Evolutionary conservation across 1,140 invertebrate genomes (phyloP).

Genomic region (Drosophila malerkotliana): DNA sequence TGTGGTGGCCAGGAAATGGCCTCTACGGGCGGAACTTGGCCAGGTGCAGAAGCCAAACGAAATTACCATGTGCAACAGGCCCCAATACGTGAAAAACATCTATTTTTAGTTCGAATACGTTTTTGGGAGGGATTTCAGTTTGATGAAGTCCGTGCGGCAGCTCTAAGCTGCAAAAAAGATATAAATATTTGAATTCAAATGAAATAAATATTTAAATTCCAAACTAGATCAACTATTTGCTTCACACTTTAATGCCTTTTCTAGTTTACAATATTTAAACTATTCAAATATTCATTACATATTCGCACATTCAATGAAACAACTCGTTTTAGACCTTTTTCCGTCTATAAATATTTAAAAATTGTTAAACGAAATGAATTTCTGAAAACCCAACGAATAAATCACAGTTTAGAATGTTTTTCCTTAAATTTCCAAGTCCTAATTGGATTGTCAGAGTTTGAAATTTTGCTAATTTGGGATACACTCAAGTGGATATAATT

Average conservation of each 20-base stretch:
- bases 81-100: background rate
- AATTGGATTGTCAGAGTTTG: constrained; percentile 10
- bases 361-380: background rate
- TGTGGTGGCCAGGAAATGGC: constrained; percentile 25
- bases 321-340: background rate
- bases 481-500: background rate
- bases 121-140: background rate
- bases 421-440: background rate
- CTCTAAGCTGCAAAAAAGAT: background rate
- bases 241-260: background rate
- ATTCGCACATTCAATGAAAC: background rate
- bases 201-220: background rate
- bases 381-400: background rate
- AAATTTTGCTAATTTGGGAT: constrained; percentile 5
- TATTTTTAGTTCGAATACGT: constrained; percentile 13
- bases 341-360: background rate
- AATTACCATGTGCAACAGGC: constrained; percentile 52
- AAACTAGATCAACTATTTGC: background rate
- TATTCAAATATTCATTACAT: background rate
- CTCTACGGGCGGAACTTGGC: constrained; percentile 44
- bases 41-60: constrained; percentile 40
- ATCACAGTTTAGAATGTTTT: background rate
- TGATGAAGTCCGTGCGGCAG: background rate
- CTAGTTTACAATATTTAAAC: background rate
- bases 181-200: no score